Conservation (phyloP, 2,113 vertebrate genomes). For the Corythaeola cristata region DNA sequence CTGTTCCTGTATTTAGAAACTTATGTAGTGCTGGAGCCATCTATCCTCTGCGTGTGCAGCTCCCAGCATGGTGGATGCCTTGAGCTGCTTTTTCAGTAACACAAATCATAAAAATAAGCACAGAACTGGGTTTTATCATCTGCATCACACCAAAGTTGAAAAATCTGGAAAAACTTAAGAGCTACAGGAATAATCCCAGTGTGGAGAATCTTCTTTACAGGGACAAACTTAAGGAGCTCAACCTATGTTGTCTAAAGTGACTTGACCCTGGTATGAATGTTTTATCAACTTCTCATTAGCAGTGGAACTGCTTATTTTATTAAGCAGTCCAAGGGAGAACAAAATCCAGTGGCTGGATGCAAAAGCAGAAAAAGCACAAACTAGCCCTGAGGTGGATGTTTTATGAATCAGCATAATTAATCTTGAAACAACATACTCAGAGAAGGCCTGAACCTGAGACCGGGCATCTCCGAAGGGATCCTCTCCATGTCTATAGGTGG, state of each 20-base stretch:
- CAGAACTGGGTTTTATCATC: background rate
- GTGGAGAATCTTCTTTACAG: background rate
- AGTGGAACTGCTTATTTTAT: background rate
- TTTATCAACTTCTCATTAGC: background rate
- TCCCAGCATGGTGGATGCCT: background rate
- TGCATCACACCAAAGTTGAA: background rate
- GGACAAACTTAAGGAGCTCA: background rate
- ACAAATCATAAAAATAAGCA: background rate
- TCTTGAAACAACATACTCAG: background rate
- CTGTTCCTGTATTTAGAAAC: background rate
- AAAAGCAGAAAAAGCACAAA: background rate
- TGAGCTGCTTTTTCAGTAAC: background rate
- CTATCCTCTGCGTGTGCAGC: background rate
- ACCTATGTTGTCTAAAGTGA: background rate
- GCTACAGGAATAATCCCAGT: background rate
- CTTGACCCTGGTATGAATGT: background rate
- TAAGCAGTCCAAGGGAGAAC: background rate
- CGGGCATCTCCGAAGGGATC: background rate
- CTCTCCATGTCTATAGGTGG: background rate
- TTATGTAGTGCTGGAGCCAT: background rate
- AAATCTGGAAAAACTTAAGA: background rate
- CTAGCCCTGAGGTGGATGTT: background rate
- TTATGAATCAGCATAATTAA: constrained; percentile 52
- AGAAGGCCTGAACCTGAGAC: background rate
- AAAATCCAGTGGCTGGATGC: background rate